Percentiles rank a stretch among this genome's conserved stretches.
These are phyloP conservation scores for Linepithema humile DNA, from an alignment of 1,140 invertebrate species.

Conservation along the genomic window DNA sequence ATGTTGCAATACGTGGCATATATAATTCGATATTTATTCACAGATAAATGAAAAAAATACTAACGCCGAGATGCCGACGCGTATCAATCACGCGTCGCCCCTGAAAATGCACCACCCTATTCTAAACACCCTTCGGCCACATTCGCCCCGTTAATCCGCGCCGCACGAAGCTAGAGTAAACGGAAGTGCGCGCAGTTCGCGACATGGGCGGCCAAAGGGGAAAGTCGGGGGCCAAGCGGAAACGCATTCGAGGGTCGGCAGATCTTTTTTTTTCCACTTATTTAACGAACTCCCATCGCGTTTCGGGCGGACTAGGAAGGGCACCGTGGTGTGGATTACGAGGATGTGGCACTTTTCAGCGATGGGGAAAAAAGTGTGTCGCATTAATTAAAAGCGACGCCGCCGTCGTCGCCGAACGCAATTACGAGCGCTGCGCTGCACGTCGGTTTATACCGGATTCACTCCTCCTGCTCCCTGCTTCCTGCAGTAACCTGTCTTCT, in stretches of 20 bases:
- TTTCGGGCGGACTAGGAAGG: slow-evolving; percentile 12
- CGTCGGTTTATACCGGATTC: slow-evolving; percentile 60
- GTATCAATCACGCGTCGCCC: not conserved
- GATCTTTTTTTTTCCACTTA: slow-evolving; percentile 15
- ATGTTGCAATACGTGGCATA: too few species aligned
- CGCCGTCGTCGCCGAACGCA: slow-evolving; percentile 67
- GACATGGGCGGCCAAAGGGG: not conserved
- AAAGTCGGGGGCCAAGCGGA: not conserved
- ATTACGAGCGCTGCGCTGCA: slow-evolving; percentile 69
- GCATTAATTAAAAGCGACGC: slow-evolving; percentile 80
- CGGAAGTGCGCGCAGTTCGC: slow-evolving; percentile 25
- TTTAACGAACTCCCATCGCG: slow-evolving; percentile 35
- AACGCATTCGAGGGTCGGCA: slow-evolving; percentile 18
- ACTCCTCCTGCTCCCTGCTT: slow-evolving; percentile 33
- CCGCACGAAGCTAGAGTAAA: slow-evolving; percentile 10
- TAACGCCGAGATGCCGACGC: not conserved
- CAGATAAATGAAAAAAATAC: not conserved
- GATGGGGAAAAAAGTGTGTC: slow-evolving; percentile 77
- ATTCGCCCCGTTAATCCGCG: slow-evolving; percentile 23
- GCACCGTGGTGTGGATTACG: slow-evolving; percentile 64
- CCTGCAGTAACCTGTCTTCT: slow-evolving; percentile 55
- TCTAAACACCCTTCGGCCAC: not conserved
- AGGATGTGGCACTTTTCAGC: slow-evolving; percentile 71
- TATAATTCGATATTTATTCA: not conserved
- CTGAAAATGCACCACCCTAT: not conserved